Evolutionary conservation across 1,140 invertebrate genomes (phyloP).

Genomic region (Archegozetes longisetosus): DNA sequence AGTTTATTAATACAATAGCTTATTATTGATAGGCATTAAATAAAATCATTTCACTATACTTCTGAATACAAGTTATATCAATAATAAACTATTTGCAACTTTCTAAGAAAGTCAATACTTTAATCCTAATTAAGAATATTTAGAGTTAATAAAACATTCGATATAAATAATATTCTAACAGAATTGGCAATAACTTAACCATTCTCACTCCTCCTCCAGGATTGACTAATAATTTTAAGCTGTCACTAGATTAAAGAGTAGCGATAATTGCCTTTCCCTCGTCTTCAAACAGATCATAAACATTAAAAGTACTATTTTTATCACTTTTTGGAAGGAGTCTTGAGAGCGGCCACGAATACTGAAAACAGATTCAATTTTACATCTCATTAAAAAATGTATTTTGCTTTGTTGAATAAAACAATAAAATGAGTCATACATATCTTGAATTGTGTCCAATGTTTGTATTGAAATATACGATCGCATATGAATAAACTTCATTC

Average conservation of each 20-base stretch:
- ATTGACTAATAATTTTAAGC: slow-evolving; percentile 82
- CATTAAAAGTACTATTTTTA: slow-evolving; percentile 39
- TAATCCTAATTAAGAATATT: too few relatives aligned
- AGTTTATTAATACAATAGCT: too few relatives aligned
- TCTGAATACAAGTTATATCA: too few relatives aligned
- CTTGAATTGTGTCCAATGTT: neutral
- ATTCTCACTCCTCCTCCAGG: slow-evolving; percentile 47
- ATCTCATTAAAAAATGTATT: neutral
- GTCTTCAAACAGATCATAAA: slow-evolving; percentile 73
- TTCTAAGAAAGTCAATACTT: too few relatives aligned
- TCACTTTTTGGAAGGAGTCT: neutral
- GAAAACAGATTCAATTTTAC: neutral
- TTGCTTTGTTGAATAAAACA: neutral
- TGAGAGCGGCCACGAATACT: neutral
- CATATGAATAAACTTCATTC: slow-evolving; percentile 4
- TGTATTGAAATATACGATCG: slow-evolving; percentile 13
- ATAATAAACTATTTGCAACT: too few relatives aligned
- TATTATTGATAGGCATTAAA: too few relatives aligned
- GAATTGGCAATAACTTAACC: slow-evolving; percentile 15
- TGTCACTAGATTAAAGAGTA: slow-evolving; percentile 58
- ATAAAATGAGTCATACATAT: too few relatives aligned
- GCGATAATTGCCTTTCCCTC: slow-evolving; percentile 49
- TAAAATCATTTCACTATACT: too few relatives aligned
- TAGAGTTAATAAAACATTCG: too few relatives aligned
- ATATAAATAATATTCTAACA: too few relatives aligned